Evolutionary conservation across 2,888 invertebrate species (phyloP), one percentile per base, ranked within the genome.

Genomic region (Sesia apiformis): DNA sequence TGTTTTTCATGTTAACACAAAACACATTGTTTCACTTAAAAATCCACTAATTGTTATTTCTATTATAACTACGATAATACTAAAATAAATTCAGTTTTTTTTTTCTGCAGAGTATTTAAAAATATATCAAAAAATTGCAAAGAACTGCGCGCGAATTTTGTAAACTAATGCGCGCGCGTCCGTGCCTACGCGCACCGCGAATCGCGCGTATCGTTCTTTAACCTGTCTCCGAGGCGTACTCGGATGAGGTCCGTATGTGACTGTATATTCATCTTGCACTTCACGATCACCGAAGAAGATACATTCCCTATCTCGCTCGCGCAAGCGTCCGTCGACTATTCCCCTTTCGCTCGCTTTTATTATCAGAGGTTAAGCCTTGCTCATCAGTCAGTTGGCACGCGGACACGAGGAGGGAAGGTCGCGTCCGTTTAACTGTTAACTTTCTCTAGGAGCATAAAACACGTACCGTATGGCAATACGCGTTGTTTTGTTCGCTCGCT

Each of bases 241-340:
- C 88, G 81, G 81, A 84, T 86, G 81, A 76, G 85, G 89, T 79
- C 81, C 84, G 87, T 84, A 79, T 87, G 86, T 86, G 87, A 87
- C 89, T 88, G 88, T 84, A 81, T 80, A 84, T 84, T 83, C 86
- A 88, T 88, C 88, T 86, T 82, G 84, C 81, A 84, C 86, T 84
- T 85, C 82, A 76, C 85, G 86, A 84, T 85, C 84, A 81, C 84
- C 84, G 86, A 88, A 88, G 88, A 89, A 85, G 89, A 88, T 81
- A 83, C 88, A 71, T 77, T 69, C 57, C 46, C 67, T 63, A 59
- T 86, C 84, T 62, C 76, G 58, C 69, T 87, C 78, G 58, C 71
- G 55, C 79, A 40, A 58, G 38, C 43, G 41, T 53, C 39, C 56
- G 54, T 58, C 55, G 55, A 59, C 64, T 80, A 73, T 71, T 43